Base-by-base conservation (phyloP, 1,140 invertebrate genomes). In the Platyscapa corneri region DNA sequence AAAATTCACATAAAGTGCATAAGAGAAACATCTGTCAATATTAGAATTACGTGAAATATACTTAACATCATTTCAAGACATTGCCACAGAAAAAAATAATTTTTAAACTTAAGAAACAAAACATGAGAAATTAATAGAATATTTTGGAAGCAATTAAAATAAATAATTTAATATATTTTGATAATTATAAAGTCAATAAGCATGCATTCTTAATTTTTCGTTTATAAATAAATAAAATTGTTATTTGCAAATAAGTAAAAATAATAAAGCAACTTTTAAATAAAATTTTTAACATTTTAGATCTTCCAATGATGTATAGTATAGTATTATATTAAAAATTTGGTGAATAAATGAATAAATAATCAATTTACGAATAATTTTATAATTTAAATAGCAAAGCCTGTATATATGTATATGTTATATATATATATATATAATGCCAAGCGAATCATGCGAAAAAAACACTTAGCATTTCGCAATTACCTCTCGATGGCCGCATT, bases 401-500 rank as follows among this genome's bases (percentile, higher is more conserved):
- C 79, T 72, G 49, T 39, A 72, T 72, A 32, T 72, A 72, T n/a
- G 18, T n/a, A 37, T 37, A 37, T n/a, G 27, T 37, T 32, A 70
- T 37, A 70, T 18, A 70, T 18, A 70, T n/a, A 74, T 42, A 74
- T 12, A 74, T 42, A 74, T 42, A 86, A 87, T 88, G 88, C 86
- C 81, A 91, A 92, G 89, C 87, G 76, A 88, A 79, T 89, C 91
- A 93, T 92, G 92, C 92, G 92, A 88, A 89, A 87, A 88, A 85
- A 89, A 88, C 82, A 78, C 84, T 89, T 89, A 86, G 90, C 87
- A 88, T 91, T 87, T 89, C 70, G 70, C 75, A 90, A 90, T 92
- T 94, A 94, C 94, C 94, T 95, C 94, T 93, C 93, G 91, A 91
- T 94, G 94, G 92, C 94, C 93, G 92, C 93, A 94, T 93, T 94